Base-by-base conservation (phyloP, 2,888 invertebrate genomes). In the Boloria selene region DNA sequence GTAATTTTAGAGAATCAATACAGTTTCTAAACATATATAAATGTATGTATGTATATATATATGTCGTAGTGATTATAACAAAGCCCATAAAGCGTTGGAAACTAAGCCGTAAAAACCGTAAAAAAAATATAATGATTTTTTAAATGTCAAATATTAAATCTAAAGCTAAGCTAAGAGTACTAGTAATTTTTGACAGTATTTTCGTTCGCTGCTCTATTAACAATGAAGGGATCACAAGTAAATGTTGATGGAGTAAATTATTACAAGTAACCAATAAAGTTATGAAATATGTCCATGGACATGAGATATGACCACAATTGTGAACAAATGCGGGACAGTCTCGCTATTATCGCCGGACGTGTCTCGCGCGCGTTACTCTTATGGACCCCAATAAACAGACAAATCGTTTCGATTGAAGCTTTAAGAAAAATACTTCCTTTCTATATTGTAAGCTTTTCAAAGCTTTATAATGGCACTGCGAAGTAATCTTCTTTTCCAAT, bases 241-340 rank as follows among this genome's bases (percentile, higher is more conserved):
- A 22, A 22, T 2, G 22, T 22, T 22, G 1, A 22, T 22, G 22
- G 22, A 10, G 0, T 0, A 31, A 31, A 31, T 26, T n/a, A 53
- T 13, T 53, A 6, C 0, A n/a, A 3, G 52, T 2, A 3, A 26
- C n/a, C 10, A 10, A 5, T 14, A 10, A 14, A n/a, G 14, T 31
- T 31, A n/a, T 45, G 22, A 4, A 51, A 60, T 16, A 31, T 7
- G 26, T 3, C 31, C 10, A 45, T 31, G 13, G 38, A 38, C 17
- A 13, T 59, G 53, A 64, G 47, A 64, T 59, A 64, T 53, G 13
- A 38, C 26, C 45, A 47, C n/a, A 6, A 51, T 64, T 61, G 50
- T 50, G 81, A 83, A 86, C 81, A 86, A 86, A 85, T 84, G 80
- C 71, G 80, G 78, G 80, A 79, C 83, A 81, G 81, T 84, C 77